These are phyloP conservation scores for Bungarus multicinctus DNA, from an alignment of 2,113 vertebrate species.

Conservation along the genomic window DNA sequence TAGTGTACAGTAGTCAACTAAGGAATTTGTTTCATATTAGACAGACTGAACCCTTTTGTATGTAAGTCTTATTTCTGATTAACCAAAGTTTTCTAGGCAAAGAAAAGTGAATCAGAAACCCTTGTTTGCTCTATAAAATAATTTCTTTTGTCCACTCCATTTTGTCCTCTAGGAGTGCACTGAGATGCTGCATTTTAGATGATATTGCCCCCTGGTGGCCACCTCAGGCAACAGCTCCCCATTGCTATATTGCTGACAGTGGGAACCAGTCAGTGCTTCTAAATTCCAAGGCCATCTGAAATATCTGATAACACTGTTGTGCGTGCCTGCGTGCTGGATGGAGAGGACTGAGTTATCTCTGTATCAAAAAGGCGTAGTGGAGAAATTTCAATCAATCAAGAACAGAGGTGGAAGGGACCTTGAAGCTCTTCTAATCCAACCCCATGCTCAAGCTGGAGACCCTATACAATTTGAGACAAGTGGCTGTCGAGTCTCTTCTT, in stretches of 20 bases:
- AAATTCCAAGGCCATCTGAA: neutral
- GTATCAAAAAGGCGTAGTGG: neutral
- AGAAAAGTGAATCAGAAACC: neutral
- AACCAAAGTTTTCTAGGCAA: neutral
- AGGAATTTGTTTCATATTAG: neutral
- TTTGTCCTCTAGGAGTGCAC: neutral
- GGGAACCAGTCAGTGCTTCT: neutral
- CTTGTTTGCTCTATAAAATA: neutral
- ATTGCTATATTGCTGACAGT: neutral
- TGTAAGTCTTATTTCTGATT: neutral
- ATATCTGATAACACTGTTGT: neutral
- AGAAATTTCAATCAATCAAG: neutral
- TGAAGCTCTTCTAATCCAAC: neutral
- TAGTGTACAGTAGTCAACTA: neutral
- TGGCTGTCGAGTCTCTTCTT: neutral
- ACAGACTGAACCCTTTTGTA: neutral
- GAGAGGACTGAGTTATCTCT: neutral
- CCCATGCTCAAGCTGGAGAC: neutral
- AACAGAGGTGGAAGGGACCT: neutral
- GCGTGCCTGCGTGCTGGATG: neutral
- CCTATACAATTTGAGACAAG: neutral
- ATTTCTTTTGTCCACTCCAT: neutral
- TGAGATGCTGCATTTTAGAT: neutral
- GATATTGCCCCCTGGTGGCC: conserved; percentile 51
- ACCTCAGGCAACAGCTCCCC: conserved; percentile 26